Evolutionary conservation across 2,113 vertebrate genomes (phyloP).

Genomic region (Antechinus flavipes): DNA sequence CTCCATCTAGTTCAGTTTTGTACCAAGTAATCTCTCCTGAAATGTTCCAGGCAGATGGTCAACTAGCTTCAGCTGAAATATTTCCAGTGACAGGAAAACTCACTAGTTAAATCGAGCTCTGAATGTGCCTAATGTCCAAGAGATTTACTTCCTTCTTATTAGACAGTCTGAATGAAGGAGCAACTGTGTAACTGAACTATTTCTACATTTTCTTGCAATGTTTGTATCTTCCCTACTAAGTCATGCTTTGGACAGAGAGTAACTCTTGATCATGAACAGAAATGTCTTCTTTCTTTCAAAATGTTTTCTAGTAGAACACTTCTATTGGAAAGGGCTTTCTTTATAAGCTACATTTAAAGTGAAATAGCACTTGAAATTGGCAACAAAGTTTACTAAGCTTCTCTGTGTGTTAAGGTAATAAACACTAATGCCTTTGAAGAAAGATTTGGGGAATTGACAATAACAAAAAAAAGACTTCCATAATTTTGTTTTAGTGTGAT

Average conservation of each 20-base stretch:
- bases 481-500: too few species aligned
- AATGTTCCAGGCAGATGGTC: neutral
- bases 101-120: neutral
- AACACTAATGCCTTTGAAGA: too few species aligned
- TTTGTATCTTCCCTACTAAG: neutral
- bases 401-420: neutral
- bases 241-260: neutral
- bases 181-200: neutral
- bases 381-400: neutral
- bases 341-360: neutral
- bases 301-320: neutral
- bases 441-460: too few species aligned
- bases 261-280: neutral
- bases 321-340: neutral
- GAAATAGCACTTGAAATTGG: neutral
- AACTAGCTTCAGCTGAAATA: neutral
- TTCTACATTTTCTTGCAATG: neutral
- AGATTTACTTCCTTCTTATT: neutral
- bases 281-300: neutral
- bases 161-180: neutral
- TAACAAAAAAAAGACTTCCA: too few species aligned
- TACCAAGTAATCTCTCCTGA: neutral
- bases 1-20: neutral
- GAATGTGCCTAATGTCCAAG: neutral
- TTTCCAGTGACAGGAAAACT: neutral